phyloP scores from a whole-genome alignment of 2,113 vertebrate species.

The Polypterus bichir region DNA sequence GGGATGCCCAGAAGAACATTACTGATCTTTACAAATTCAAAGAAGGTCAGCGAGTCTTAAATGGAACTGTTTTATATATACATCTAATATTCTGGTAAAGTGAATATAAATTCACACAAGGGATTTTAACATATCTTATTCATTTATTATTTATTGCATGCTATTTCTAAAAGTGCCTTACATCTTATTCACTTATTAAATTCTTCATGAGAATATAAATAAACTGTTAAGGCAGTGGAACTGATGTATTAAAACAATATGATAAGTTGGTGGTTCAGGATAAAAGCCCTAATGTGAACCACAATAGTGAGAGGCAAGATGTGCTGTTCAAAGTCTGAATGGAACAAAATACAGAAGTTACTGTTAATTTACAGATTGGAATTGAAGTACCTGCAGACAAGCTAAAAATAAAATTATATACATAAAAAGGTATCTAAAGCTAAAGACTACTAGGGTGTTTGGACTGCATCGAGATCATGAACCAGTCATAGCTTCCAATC shows the following conservation, averaged over 20 bases:
- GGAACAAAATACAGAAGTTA: no score
- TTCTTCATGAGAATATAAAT: not conserved
- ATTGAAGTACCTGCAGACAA: no score
- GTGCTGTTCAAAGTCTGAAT: no score
- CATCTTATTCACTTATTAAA: not conserved
- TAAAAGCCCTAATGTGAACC: not conserved
- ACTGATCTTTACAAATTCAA: slow-evolving; percentile 79
- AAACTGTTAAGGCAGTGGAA: not conserved
- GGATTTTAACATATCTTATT: not conserved
- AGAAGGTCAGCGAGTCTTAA: slow-evolving; percentile 58
- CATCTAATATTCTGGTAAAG: not conserved
- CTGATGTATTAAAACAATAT: not conserved
- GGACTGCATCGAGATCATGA: no score
- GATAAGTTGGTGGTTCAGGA: no score
- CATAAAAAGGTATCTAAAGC: no score
- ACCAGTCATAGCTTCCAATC: no score
- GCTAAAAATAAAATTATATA: no score
- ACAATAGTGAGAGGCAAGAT: not conserved
- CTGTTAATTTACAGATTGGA: no score
- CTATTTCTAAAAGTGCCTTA: not conserved
- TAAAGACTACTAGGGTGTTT: no score
- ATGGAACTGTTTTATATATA: not conserved
- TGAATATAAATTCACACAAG: not conserved
- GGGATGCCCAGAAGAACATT: slow-evolving; percentile 56
- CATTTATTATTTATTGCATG: not conserved